phyloP scores from a whole-genome alignment of 2,797 vertebrate genomes.

The Capromys pilorides region DNA sequence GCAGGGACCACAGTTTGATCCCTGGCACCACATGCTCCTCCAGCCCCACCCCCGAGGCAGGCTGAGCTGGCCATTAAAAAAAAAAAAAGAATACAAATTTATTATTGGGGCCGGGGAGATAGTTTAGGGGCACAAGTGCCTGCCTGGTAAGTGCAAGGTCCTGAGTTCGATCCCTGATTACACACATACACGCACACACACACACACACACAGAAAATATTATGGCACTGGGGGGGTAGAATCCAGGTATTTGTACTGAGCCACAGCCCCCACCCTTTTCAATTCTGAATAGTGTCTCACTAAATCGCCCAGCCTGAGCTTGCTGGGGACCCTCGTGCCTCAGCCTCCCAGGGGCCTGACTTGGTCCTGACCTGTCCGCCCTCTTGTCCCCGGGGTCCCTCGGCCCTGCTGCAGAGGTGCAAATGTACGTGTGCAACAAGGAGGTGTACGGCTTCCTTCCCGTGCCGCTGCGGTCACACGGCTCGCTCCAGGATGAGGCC shows the following conservation, averaged over 20 bases:
- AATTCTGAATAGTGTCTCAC: not conserved
- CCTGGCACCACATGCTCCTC: too few relatives aligned
- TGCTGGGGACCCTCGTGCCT: not conserved
- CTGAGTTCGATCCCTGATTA: too few relatives aligned
- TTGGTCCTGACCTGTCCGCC: not conserved
- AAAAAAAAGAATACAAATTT: too few relatives aligned
- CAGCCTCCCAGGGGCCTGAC: not conserved
- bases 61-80: too few relatives aligned
- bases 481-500: slow-evolving; percentile 90
- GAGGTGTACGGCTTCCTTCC: slow-evolving; percentile 92
- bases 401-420: slow-evolving; percentile 86
- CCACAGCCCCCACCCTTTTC: not conserved
- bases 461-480: slow-evolving; percentile 91
- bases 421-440: slow-evolving; percentile 95
- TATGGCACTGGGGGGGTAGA: not conserved
- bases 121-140: too few relatives aligned
- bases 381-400: not conserved
- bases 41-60: too few relatives aligned
- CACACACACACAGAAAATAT: too few relatives aligned
- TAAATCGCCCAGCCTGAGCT: not conserved
- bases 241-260: not conserved
- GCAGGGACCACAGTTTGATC: too few relatives aligned
- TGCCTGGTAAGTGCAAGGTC: too few relatives aligned
- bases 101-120: too few relatives aligned
- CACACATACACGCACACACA: too few relatives aligned